phyloP scores from a whole-genome alignment of 2,797 vertebrate genomes.

The Corythornis leucogaster region DNA sequence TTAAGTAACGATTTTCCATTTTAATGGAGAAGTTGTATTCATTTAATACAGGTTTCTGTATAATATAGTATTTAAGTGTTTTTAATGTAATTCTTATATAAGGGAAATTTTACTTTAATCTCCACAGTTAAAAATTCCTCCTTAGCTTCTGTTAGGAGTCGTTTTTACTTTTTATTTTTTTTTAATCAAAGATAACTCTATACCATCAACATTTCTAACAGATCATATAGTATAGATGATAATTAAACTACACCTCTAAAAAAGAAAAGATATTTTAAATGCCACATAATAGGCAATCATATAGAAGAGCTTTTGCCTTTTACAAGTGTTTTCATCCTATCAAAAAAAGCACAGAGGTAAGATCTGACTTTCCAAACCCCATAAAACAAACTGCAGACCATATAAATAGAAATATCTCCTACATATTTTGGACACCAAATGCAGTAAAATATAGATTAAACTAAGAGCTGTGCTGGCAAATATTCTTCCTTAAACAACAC shows the following conservation, averaged over 20 bases:
- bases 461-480: constrained; percentile 54
- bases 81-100: not conserved
- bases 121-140: not conserved
- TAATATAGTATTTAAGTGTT: not conserved
- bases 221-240: not conserved
- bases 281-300: not conserved
- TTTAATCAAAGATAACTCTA: not conserved
- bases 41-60: not conserved
- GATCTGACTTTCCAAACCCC: constrained; percentile 46
- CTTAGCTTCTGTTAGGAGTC: not conserved
- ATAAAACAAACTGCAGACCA: constrained; percentile 50
- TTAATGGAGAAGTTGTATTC: not conserved
- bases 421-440: constrained; percentile 62
- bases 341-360: constrained; percentile 3
- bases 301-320: constrained; percentile 47
- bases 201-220: not conserved
- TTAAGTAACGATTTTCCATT: not conserved
- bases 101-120: not conserved
- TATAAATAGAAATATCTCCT: constrained; percentile 57
- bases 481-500: constrained; percentile 56
- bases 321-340: constrained; percentile 2
- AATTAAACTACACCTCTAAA: not conserved
- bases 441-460: constrained; percentile 47
- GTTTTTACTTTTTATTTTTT: not conserved
- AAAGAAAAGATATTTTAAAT: not conserved